phyloP scores from a whole-genome alignment of 2,888 invertebrate species.

The Mechanitis messenoides region DNA sequence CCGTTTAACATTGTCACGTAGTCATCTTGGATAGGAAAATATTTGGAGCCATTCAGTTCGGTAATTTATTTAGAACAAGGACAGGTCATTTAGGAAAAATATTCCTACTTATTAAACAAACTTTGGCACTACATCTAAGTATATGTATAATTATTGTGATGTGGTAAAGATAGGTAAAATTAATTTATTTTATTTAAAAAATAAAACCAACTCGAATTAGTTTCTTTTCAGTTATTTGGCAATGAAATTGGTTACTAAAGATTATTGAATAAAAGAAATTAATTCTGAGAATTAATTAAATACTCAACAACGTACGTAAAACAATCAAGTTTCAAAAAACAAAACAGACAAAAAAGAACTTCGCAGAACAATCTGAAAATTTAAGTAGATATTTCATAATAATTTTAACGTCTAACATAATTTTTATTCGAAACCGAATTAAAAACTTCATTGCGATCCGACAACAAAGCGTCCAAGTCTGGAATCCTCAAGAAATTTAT shows the following conservation, averaged over 20 bases:
- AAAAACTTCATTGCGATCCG: conserved; percentile 28
- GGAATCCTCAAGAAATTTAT: conserved; percentile 33
- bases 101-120: conserved; percentile 7
- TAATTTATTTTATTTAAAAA: no score
- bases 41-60: conserved; percentile 16
- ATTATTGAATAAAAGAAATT: no score
- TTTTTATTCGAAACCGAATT: conserved; percentile 23
- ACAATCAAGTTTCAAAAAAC: background rate
- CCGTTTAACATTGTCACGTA: conserved; percentile 31
- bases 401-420: conserved; percentile 20
- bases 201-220: no score
- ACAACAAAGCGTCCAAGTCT: conserved; percentile 28
- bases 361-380: conserved; percentile 1
- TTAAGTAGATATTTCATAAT: conserved; percentile 20
- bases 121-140: background rate
- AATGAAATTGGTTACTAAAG: no score
- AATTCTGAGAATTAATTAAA: no score
- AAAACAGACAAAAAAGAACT: conserved; percentile 1
- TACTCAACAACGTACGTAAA: background rate
- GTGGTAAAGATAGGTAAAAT: no score
- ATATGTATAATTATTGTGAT: no score
- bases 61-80: conserved; percentile 17
- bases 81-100: conserved; percentile 8
- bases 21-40: conserved; percentile 12
- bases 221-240: no score